A percentile compares a stretch with the other conserved stretches of the same genome.
phyloP scores from a whole-genome alignment of 2,888 invertebrate genomes.

The Zelleria hepariella region DNA sequence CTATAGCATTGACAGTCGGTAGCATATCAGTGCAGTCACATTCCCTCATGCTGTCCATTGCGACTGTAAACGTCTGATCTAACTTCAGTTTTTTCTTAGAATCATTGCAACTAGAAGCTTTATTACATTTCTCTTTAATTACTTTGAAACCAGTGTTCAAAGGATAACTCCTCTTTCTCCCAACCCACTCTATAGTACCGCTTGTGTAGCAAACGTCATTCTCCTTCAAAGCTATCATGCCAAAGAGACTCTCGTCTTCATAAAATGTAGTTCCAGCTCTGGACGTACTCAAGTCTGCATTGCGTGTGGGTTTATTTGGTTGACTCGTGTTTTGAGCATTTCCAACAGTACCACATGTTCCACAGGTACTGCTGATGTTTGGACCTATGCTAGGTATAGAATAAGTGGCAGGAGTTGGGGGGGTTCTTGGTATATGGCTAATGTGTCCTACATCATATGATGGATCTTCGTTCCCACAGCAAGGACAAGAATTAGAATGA shows the following conservation, averaged over 20 bases:
- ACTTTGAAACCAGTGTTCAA: slow-evolving; percentile 60
- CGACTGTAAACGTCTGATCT: not conserved
- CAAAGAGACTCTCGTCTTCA: slow-evolving; percentile 38
- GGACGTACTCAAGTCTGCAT: not conserved
- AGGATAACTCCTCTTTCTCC: slow-evolving; percentile 53
- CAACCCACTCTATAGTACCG: slow-evolving; percentile 64
- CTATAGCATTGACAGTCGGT: slow-evolving; percentile 66
- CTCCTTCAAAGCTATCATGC: slow-evolving; percentile 55
- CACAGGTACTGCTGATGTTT: slow-evolving; percentile 12
- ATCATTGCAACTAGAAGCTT: not conserved
- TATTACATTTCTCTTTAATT: slow-evolving; percentile 25
- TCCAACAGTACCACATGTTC: not conserved
- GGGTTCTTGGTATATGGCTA: slow-evolving; percentile 51
- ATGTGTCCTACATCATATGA: slow-evolving; percentile 43
- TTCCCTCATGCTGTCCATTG: slow-evolving; percentile 21
- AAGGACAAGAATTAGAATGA: not conserved
- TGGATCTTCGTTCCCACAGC: not conserved
- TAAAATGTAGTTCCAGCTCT: not conserved
- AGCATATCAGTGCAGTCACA: slow-evolving; percentile 60
- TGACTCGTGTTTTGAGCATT: not conserved
- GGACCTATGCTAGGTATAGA: slow-evolving; percentile 39
- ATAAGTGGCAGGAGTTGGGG: slow-evolving; percentile 47
- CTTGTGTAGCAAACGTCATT: slow-evolving; percentile 64
- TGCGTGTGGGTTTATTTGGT: not conserved
- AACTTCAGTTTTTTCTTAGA: not conserved